phyloP scores from a whole-genome alignment of 2,888 invertebrate genomes.

The Eupithecia tripunctaria region DNA sequence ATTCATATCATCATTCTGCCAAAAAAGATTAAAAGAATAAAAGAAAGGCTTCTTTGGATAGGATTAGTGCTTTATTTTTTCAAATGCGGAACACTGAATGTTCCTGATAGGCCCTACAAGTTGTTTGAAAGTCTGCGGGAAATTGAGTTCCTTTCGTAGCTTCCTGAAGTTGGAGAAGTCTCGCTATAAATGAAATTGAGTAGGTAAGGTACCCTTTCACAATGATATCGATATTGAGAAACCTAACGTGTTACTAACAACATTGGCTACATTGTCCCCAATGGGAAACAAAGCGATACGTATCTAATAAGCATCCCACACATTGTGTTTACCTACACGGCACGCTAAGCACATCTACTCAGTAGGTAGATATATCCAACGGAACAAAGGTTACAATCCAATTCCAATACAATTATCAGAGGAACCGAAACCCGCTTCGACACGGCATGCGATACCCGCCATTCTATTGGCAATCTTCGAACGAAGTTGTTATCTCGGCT shows the following conservation, averaged over 20 bases:
- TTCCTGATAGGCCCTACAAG: no score
- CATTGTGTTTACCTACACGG: slow-evolving; percentile 33
- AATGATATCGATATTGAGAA: slow-evolving; percentile 1
- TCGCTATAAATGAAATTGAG: background rate
- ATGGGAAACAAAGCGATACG: slow-evolving; percentile 30
- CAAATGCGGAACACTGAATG: background rate
- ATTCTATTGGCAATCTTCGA: slow-evolving; percentile 64
- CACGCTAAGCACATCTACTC: slow-evolving; percentile 17
- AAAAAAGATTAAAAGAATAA: no score
- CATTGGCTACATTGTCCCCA: slow-evolving; percentile 12
- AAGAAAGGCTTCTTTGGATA: no score
- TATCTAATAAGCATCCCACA: slow-evolving; percentile 25
- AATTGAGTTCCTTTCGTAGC: no score
- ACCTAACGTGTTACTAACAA: slow-evolving; percentile 2
- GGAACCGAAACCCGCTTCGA: slow-evolving; percentile 39
- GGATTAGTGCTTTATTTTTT: background rate
- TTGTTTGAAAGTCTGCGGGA: no score
- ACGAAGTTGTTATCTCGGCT: slow-evolving; percentile 69
- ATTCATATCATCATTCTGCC: no score
- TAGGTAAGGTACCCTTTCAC: background rate
- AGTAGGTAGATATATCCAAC: slow-evolving; percentile 18
- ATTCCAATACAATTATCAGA: slow-evolving; percentile 46
- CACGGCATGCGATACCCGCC: slow-evolving; percentile 47
- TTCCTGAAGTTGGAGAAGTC: background rate
- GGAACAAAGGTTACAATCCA: slow-evolving; percentile 46